Base-by-base conservation (phyloP, 2,888 invertebrate species). In the Habrosyne pyritoides region DNA sequence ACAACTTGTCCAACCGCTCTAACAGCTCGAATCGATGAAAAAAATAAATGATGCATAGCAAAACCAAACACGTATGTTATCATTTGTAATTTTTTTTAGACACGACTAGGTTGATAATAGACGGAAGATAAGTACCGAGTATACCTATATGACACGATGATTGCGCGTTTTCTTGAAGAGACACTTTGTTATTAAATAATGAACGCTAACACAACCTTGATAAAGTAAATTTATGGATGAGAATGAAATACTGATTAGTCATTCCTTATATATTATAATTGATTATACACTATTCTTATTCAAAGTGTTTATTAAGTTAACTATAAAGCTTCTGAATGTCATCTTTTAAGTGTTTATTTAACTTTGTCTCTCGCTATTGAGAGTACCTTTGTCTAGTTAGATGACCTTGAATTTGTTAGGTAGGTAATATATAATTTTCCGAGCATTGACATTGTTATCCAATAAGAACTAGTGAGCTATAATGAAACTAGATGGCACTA, bases 1-100 rank as follows among this genome's bases (percentile, higher is more conserved):
- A 88, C 61, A 6, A 81, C 72, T 50, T 79, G 81, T 30, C 76
- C 66, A 2, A 86, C 61, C 24, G 69, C 63, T 22, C 74, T 69
- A 42, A 73, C 66, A 26, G 73, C 73, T 67, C 71, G 77, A 59
- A 71, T 64, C 14, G 76, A 69, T 10, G 69, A 61, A 42, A 57
- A 56, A 52, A 70, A 63, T 52, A 76, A 63, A 67, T 50, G 50
- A 28, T 71, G 71, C 58, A 69, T 70, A 10, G 65, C 75, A 21
- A 75, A 66, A 66, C 71, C 21, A 42, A 28, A 50, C 18, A 48
- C 47, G 26, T 52, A 48, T 10, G 54, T 30, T 42, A 49, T 52
- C 54, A 54, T 50, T 33, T 2, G 10, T 47, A 47, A 36, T 48
- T 52, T 10, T 42, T 42, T 18, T 18, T 8, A 18, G 2, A 2